Evolutionary conservation across 1,140 invertebrate species (phyloP).

Genomic region (Temnothorax curvispinosus): DNA sequence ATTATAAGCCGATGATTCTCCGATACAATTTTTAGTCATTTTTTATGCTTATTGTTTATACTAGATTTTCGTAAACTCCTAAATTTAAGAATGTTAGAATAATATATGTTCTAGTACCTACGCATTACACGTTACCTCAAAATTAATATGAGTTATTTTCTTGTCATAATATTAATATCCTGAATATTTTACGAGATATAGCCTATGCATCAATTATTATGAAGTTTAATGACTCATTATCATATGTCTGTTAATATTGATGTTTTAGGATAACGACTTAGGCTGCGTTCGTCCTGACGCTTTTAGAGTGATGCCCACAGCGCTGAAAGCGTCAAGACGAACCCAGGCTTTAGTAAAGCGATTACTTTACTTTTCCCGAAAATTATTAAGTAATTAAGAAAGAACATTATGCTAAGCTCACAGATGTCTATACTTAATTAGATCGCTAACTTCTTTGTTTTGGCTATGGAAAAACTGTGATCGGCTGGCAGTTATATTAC

Average conservation of each 20-base stretch:
- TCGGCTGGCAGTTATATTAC: no score
- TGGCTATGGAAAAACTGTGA: no score
- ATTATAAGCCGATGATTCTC: neutral
- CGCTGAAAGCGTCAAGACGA: no score
- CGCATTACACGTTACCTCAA: neutral
- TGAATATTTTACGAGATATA: neutral
- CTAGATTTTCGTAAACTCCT: neutral
- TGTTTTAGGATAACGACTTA: neutral
- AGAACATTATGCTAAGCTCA: neutral
- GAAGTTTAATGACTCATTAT: neutral
- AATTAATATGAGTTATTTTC: neutral
- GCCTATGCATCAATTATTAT: neutral
- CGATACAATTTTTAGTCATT: neutral
- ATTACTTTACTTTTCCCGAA: neutral
- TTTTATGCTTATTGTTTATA: neutral
- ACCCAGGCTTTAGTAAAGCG: neutral
- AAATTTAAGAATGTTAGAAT: neutral
- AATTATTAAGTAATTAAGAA: constrained; percentile 1
- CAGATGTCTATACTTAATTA: no score
- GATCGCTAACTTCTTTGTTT: no score
- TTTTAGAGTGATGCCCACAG: no score
- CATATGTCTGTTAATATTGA: neutral
- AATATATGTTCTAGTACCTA: neutral
- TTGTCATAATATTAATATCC: neutral
- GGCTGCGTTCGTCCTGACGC: no score